A percentile compares a stretch with the other conserved stretches of the same genome.
phyloP scores from a whole-genome alignment of 1,140 invertebrate species.

The Drepana arcuata region DNA sequence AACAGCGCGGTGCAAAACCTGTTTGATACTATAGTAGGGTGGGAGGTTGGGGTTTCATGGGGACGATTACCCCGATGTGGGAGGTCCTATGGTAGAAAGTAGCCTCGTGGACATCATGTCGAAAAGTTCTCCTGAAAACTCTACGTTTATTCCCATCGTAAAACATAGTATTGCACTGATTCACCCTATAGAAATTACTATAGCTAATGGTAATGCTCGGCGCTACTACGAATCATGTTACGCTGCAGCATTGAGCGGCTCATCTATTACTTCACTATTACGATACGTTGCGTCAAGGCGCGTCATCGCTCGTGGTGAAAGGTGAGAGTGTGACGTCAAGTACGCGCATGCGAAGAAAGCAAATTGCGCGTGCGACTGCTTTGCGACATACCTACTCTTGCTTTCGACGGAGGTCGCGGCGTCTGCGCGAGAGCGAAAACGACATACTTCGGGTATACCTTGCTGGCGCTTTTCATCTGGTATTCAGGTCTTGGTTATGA shows the following conservation, averaged over 20 bases:
- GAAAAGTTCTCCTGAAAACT: no score
- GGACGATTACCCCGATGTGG: no score
- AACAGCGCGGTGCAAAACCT: no score
- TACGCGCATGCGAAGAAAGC: constrained; percentile 61
- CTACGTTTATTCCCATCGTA: no score
- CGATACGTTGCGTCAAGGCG: constrained; percentile 46
- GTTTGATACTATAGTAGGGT: no score
- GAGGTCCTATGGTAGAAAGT: no score
- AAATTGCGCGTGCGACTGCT: constrained; percentile 50
- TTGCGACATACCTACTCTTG: constrained; percentile 45
- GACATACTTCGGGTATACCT: constrained; percentile 46
- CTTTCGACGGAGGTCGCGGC: constrained; percentile 55
- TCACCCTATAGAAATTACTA: no score
- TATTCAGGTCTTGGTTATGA: constrained; percentile 65
- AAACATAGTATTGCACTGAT: no score
- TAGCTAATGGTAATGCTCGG: no score
- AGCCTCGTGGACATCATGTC: no score
- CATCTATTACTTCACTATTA: constrained; percentile 42
- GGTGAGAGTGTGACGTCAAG: constrained; percentile 64
- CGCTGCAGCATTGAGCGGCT: no score
- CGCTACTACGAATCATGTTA: neutral
- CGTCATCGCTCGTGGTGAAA: constrained; percentile 53
- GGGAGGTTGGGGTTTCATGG: no score
- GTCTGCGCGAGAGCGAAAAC: constrained; percentile 66
- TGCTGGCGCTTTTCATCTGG: constrained; percentile 57